A percentile compares a stretch with the other conserved stretches of the same genome.
These are phyloP conservation scores for Amyelois transitella DNA, from an alignment of 1,140 invertebrate species.

Conservation along the genomic window DNA sequence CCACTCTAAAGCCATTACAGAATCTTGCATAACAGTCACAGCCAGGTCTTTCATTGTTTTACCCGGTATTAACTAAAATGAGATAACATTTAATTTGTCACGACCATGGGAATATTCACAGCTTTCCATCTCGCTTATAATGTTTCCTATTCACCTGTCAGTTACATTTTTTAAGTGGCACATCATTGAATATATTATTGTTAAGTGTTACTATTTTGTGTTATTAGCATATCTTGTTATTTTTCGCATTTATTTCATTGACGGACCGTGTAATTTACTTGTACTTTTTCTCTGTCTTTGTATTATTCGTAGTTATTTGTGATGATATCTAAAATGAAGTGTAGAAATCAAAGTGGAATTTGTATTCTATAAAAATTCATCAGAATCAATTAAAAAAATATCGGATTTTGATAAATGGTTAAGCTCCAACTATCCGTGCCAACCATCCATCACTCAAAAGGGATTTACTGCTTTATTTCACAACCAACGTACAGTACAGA, in stretches of 20 bases:
- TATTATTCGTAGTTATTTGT: background rate
- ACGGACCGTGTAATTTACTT: background rate
- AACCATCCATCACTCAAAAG: no score
- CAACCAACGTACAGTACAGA: background rate
- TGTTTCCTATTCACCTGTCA: constrained; percentile 12
- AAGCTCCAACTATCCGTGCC: no score
- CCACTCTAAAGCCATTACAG: background rate
- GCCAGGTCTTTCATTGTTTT: constrained; percentile 32
- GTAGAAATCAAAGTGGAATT: no score
- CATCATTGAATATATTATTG: constrained; percentile 11
- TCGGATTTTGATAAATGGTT: no score
- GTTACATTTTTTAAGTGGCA: constrained; percentile 12
- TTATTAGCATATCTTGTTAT: constrained; percentile 3
- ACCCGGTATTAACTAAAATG: constrained; percentile 30
- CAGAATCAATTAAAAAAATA: no score
- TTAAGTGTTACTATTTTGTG: background rate
- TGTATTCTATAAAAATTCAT: no score
- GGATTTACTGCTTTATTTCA: no score
- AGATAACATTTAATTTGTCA: constrained; percentile 38
- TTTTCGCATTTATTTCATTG: background rate
- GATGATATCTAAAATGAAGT: background rate
- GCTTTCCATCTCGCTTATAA: constrained; percentile 34
- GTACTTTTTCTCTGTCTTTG: background rate
- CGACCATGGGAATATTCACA: constrained; percentile 34
- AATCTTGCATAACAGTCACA: background rate